Evolutionary conservation across 2,888 invertebrate species (phyloP), one percentile per base, ranked within the genome.

Genomic region (Calameuta pallipes): DNA sequence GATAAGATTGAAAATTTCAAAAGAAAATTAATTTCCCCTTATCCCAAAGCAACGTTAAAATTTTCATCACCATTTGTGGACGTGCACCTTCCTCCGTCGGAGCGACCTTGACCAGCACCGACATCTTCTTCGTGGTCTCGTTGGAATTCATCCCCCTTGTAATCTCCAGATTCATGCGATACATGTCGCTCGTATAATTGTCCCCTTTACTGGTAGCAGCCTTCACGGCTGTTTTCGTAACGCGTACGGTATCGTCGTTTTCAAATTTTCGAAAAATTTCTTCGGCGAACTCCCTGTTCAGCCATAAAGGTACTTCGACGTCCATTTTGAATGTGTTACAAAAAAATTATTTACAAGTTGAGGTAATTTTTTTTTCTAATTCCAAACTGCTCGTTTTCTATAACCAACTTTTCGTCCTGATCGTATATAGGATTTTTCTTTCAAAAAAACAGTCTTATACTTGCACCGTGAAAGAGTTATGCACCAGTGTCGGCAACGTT

Each of bases 41-140:
- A 81, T 91, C 87, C 84, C 3, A 36, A 92, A 93, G 23, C 23
- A 41, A 15, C 0, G 4, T 23, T 9, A 9, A 56, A 23, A 2
- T 56, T 56, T 56, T 56, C 56, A 9, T 56, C 9, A 56, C 56
- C 56, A 56, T 12, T 92, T 91, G 3, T 92, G 90, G 56, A 92
- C 71, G 31, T 92, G 71, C 15, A 31, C 93, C 86, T 88, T 92
- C 69, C 12, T 88, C 86, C 70, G 91, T 91, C 33, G 93, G 93
- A 12, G 90, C 86, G 4, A 92, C 84, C 79, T 91, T 91, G 9
- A 89, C 78, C 31, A 91, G 85, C 4, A 91, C 71, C 1, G 88
- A 78, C 80, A 71, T 87, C 56, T 89, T 89, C 69, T 87, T 84
- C 12, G 77, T 83, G 36, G 83, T 79, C 35, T 23, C 69, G 84